phyloP scores from a whole-genome alignment of 2,888 invertebrate genomes.

The Erpobdella octoculata region DNA sequence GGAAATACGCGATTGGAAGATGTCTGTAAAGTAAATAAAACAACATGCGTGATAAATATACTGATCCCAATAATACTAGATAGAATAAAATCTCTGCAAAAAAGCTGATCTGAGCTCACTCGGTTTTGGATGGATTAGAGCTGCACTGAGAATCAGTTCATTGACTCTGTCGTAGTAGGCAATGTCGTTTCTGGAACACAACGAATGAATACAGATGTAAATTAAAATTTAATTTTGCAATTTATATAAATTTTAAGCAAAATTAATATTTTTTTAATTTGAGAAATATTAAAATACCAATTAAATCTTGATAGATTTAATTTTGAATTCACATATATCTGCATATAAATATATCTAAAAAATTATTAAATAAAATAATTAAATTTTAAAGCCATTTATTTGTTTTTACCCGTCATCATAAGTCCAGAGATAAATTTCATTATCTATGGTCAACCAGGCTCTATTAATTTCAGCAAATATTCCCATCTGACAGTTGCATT shows the following conservation, averaged over 20 bases:
- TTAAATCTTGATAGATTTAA: not conserved
- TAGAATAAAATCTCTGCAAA: slow-evolving; percentile 10
- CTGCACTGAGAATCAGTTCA: slow-evolving; percentile 87
- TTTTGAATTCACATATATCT: not conserved
- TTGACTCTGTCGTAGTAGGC: slow-evolving; percentile 91
- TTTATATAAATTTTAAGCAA: not conserved
- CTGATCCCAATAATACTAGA: slow-evolving; percentile 29
- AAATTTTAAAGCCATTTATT: not conserved
- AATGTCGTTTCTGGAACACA: slow-evolving; percentile 69
- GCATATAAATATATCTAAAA: not conserved
- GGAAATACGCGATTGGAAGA: slow-evolving; percentile 82
- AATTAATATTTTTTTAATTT: not conserved
- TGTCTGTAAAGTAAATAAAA: slow-evolving; percentile 55
- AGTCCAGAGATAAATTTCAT: slow-evolving; percentile 94
- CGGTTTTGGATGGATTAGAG: slow-evolving; percentile 73
- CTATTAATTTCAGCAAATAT: slow-evolving; percentile 88
- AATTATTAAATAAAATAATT: not conserved
- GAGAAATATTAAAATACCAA: not conserved
- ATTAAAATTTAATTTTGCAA: not conserved
- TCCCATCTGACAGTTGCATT: slow-evolving; percentile 92
- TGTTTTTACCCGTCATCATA: slow-evolving; percentile 69
- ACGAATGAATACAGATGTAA: slow-evolving; percentile 8
- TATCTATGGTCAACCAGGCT: slow-evolving; percentile 94
- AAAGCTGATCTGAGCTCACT: slow-evolving; percentile 41
- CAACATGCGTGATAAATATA: not conserved